Conservation (phyloP, 92 coral and sea anemone genomes). For the Actinernus sp. region DNA sequence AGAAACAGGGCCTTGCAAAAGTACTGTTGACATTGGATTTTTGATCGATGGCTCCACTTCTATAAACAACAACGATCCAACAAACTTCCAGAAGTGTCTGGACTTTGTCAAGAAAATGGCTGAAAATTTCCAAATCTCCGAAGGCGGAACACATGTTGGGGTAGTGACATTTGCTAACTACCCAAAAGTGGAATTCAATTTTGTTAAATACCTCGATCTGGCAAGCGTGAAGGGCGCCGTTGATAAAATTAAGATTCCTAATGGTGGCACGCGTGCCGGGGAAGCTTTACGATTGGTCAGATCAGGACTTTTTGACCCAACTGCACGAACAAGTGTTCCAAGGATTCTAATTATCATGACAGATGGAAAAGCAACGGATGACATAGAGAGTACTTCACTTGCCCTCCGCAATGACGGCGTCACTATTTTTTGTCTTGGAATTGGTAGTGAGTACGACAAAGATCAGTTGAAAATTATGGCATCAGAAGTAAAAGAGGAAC, state of each 20-base stretch:
- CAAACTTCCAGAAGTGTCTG: conserved; percentile 12
- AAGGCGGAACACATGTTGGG: conserved; percentile 64
- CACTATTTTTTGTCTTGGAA: conserved; percentile 71
- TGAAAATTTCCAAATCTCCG: conserved; percentile 42
- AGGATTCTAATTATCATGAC: conserved; percentile 76
- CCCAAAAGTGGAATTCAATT: conserved; percentile 67
- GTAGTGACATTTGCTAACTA: conserved; percentile 56
- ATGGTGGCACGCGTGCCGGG: conserved; percentile 64
- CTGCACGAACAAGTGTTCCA: conserved; percentile 78
- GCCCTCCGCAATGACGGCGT: conserved; percentile 70
- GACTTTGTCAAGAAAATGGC: conserved; percentile 15
- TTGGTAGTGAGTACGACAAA: conserved; percentile 65
- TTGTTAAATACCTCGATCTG: conserved; percentile 43
- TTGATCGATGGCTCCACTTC: conserved; percentile 32
- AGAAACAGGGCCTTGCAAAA: conserved; percentile 3
- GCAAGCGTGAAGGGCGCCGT: conserved; percentile 47
- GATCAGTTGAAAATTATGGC: conserved; percentile 74
- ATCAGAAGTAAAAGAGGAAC: conserved; percentile 61
- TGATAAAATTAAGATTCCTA: conserved; percentile 56
- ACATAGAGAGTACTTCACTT: conserved; percentile 68
- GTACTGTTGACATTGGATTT: conserved; percentile 18
- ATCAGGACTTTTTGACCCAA: conserved; percentile 54
- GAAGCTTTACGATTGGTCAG: conserved; percentile 70
- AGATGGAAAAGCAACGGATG: conserved; percentile 80
- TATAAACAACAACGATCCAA: not conserved